Evolutionary conservation across 1,140 invertebrate species (phyloP).

Genomic region (Tetramorium parvispinum): DNA sequence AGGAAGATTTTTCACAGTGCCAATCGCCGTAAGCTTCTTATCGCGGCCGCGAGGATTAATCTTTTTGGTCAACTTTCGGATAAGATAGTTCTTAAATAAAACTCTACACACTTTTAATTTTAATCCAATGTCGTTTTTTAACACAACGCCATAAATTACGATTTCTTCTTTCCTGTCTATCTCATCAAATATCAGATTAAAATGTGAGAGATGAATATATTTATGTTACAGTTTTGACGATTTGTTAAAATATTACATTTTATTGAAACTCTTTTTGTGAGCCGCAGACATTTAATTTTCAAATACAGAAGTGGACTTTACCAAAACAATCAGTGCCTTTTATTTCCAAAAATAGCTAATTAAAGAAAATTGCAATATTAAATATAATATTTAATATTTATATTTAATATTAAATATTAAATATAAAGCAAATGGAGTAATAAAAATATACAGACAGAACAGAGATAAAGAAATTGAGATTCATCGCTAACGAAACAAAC

Average conservation of each 20-base stretch:
- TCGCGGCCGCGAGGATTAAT: slow-evolving; percentile 10
- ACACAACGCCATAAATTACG: not conserved
- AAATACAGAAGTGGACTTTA: not conserved
- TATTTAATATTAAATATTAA: too few relatives aligned
- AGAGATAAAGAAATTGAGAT: not conserved
- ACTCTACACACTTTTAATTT: not conserved
- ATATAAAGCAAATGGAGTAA: not conserved
- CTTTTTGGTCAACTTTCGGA: not conserved
- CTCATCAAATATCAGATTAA: not conserved
- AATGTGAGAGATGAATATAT: not conserved
- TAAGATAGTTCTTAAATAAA: slow-evolving; percentile 25
- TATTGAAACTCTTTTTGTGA: not conserved
- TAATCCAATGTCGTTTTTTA: not conserved
- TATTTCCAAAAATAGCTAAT: not conserved
- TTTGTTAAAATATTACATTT: not conserved
- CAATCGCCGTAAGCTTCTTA: slow-evolving; percentile 45
- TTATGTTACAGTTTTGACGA: not conserved
- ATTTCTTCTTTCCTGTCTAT: not conserved
- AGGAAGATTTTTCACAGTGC: slow-evolving; percentile 5
- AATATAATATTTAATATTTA: too few relatives aligned
- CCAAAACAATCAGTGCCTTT: not conserved
- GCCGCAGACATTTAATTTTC: not conserved
- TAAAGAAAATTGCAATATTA: not conserved
- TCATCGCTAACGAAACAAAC: slow-evolving; percentile 1
- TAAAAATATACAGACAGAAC: not conserved